phyloP scores from a whole-genome alignment of 2,797 vertebrate species.

The Pseudomugil tenellus region DNA sequence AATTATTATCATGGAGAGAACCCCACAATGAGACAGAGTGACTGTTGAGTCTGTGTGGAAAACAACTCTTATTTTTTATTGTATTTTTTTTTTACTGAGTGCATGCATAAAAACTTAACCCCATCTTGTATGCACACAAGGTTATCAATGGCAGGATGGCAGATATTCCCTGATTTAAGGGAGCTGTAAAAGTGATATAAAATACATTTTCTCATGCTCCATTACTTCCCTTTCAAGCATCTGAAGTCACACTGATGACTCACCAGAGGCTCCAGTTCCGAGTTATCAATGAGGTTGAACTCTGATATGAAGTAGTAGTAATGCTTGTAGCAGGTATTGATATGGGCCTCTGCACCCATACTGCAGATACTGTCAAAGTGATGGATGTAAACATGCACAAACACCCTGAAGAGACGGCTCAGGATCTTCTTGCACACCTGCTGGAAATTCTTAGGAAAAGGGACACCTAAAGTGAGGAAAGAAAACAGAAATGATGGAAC shows the following conservation, averaged over 20 bases:
- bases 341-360: constrained; percentile 97
- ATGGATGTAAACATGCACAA: constrained; percentile 99
- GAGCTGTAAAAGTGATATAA: constrained; percentile 13
- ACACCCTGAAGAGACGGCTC: constrained; percentile 95
- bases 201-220: constrained; percentile 4
- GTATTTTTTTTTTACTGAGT: constrained; percentile 8
- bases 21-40: neutral
- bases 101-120: neutral
- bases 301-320: constrained; percentile 97
- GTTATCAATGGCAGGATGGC: neutral
- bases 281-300: constrained; percentile 95
- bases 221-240: constrained; percentile 7
- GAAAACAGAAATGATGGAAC: constrained; percentile 54
- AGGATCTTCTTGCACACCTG: constrained; percentile 97
- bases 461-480: constrained; percentile 88
- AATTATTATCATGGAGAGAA: constrained; percentile 17
- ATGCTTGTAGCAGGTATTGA: constrained; percentile 99
- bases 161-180: constrained; percentile 1
- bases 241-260: constrained; percentile 60
- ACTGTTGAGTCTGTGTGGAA: constrained; percentile 3
- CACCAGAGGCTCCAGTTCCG: constrained; percentile 98
- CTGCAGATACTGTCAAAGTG: constrained; percentile 96
- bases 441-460: constrained; percentile 97
- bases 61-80: too few species aligned
- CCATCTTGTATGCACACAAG: constrained; percentile 7